These are phyloP conservation scores for Plestiodon gilberti DNA, from an alignment of 2,113 vertebrate genomes.

Conservation along the genomic window DNA sequence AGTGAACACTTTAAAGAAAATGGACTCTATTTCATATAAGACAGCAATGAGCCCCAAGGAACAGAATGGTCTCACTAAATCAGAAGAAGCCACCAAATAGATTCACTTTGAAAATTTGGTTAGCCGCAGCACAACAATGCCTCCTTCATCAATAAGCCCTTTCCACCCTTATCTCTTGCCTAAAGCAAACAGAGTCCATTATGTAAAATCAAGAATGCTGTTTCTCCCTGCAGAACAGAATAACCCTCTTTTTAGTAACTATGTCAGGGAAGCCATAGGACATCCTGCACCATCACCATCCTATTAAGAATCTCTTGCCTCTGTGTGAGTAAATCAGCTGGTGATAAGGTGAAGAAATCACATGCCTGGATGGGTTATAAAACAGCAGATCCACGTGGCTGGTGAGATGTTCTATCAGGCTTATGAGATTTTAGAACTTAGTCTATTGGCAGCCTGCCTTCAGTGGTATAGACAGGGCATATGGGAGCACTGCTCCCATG, in stretches of 20 bases:
- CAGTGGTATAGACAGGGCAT: slow-evolving; percentile 30
- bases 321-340: slow-evolving; percentile 43
- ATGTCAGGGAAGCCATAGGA: slow-evolving; percentile 22
- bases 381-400: slow-evolving; percentile 64
- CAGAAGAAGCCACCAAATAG: background rate
- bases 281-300: slow-evolving; percentile 18
- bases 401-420: slow-evolving; percentile 50
- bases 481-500: slow-evolving; percentile 47
- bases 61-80: background rate
- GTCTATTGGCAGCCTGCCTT: slow-evolving; percentile 48
- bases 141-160: background rate
- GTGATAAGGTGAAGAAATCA: slow-evolving; percentile 67
- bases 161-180: background rate
- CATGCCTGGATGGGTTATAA: slow-evolving; percentile 63
- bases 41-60: background rate
- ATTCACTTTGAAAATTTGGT: rapidly evolving
- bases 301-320: slow-evolving; percentile 44
- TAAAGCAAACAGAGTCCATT: background rate
- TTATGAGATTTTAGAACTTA: slow-evolving; percentile 67
- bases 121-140: background rate
- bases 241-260: background rate
- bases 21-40: background rate
- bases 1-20: background rate
- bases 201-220: slow-evolving; percentile 5
- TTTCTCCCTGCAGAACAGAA: background rate